Evolutionary conservation across 2,888 invertebrate species (phyloP).

Genomic region (Cephalotes varians): DNA sequence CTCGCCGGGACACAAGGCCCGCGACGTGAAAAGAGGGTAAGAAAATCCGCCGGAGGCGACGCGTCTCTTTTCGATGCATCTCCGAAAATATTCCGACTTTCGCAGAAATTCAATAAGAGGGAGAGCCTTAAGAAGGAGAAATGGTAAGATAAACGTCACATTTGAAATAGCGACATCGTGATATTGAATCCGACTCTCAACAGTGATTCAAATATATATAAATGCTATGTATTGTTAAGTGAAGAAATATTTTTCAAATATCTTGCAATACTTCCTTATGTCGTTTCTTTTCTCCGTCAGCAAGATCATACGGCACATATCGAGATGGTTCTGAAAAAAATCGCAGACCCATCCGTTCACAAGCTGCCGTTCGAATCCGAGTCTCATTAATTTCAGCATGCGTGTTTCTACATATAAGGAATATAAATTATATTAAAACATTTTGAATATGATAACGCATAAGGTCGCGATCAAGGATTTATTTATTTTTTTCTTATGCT

Average conservation of each 20-base stretch:
- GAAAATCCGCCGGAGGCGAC: slow-evolving; percentile 40
- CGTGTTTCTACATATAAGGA: background rate
- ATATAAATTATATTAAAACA: background rate
- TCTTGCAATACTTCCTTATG: slow-evolving; percentile 1
- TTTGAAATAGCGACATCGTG: slow-evolving; percentile 33
- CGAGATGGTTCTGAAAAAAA: background rate
- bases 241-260: background rate
- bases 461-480: background rate
- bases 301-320: background rate
- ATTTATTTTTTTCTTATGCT: background rate
- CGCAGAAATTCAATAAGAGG: slow-evolving; percentile 43
- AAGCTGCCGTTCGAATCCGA: background rate
- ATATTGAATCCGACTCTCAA: slow-evolving; percentile 30
- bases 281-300: background rate
- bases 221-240: slow-evolving; percentile 16
- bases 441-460: background rate
- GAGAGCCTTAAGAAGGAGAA: slow-evolving; percentile 13
- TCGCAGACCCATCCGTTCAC: background rate
- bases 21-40: slow-evolving; percentile 42
- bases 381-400: background rate
- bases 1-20: slow-evolving; percentile 25
- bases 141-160: slow-evolving; percentile 21
- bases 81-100: slow-evolving; percentile 42
- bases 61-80: slow-evolving; percentile 4
- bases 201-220: slow-evolving; percentile 17